phyloP scores from a whole-genome alignment of 2,888 invertebrate genomes.

The Sipha maydis region DNA sequence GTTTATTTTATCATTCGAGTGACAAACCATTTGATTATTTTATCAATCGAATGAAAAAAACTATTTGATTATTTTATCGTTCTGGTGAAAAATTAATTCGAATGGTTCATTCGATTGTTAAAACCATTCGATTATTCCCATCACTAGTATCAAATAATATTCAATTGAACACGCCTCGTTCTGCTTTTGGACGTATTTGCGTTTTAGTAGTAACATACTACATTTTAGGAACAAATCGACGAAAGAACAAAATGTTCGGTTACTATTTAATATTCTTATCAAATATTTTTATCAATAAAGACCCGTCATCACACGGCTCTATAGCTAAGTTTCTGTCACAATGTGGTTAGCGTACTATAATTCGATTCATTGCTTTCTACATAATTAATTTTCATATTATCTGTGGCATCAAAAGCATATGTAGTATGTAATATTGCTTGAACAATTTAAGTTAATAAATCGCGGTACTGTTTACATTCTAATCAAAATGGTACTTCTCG shows the following conservation, averaged over 20 bases:
- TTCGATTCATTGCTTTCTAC: not conserved
- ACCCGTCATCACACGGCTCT: not conserved
- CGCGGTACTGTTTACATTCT: not conserved
- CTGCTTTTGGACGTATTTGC: too few species aligned
- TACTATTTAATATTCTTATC: not conserved
- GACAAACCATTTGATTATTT: too few species aligned
- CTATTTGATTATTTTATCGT: too few species aligned
- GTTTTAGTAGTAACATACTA: too few species aligned
- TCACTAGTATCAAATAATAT: too few species aligned
- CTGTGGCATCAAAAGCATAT: not conserved
- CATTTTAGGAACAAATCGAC: too few species aligned
- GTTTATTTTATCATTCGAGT: too few species aligned
- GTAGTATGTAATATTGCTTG: not conserved
- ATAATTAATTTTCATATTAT: not conserved
- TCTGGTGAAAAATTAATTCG: too few species aligned
- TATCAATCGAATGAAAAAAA: too few species aligned
- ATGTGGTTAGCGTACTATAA: not conserved
- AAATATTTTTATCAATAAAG: not conserved
- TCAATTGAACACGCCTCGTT: too few species aligned
- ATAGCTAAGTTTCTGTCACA: not conserved
- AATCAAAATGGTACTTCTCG: conserved; percentile 38
- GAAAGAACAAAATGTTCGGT: not conserved
- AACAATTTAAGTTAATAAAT: not conserved
- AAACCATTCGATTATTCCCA: too few species aligned
- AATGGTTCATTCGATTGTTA: too few species aligned